phyloP scores from a whole-genome alignment of 2,113 vertebrate species.

The Athene cunicularia region DNA sequence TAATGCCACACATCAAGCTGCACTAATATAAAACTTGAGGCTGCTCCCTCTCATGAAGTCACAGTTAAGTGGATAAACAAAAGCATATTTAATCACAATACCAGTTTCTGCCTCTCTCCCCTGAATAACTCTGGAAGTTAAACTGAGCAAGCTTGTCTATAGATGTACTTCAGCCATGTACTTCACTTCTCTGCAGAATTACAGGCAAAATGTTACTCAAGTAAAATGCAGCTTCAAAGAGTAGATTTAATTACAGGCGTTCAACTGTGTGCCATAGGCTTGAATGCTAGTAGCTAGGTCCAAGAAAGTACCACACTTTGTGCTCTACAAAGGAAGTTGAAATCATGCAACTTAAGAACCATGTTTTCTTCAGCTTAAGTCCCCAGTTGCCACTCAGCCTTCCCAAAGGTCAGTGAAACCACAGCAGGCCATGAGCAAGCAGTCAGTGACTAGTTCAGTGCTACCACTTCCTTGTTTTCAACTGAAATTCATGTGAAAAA shows the following conservation, averaged over 20 bases:
- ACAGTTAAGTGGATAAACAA: background rate
- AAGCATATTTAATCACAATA: background rate
- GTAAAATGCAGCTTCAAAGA: background rate
- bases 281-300: background rate
- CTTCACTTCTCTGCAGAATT: background rate
- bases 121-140: background rate
- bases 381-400: background rate
- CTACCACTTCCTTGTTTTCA: background rate
- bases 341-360: background rate
- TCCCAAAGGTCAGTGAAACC: background rate
- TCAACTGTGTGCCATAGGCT: background rate
- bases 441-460: background rate
- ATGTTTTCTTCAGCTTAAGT: background rate
- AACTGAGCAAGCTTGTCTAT: background rate
- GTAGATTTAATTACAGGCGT: background rate
- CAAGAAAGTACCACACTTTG: background rate
- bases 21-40: background rate
- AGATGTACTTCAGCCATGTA: background rate
- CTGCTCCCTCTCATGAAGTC: background rate
- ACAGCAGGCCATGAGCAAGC: background rate
- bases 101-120: background rate
- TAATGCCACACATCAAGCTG: background rate
- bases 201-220: background rate
- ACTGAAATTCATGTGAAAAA: background rate
- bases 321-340: background rate